Evolutionary conservation across 35 echinoderm and acorn worm species (phyloP).

Genomic region (Lytechinus pictus): DNA sequence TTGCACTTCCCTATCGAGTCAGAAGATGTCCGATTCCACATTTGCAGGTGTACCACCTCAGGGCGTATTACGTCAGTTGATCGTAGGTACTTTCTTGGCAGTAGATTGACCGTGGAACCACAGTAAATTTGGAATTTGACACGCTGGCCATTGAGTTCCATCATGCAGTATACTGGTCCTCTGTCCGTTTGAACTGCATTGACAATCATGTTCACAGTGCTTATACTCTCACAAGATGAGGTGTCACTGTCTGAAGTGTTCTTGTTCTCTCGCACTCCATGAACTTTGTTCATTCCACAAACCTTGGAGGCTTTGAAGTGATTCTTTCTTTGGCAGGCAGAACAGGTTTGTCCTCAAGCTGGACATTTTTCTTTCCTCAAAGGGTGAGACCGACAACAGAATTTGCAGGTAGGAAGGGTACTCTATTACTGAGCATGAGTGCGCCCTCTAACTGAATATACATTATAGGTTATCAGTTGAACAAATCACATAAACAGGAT

Average conservation of each 20-base stretch:
- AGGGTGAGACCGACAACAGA: too few relatives aligned
- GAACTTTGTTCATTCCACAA: background rate
- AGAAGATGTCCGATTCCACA: conserved; percentile 30
- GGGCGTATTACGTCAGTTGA: background rate
- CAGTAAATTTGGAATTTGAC: conserved; percentile 55
- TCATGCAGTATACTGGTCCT: conserved; percentile 4
- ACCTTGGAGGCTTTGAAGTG: conserved; percentile 32
- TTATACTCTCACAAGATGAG: conserved; percentile 13
- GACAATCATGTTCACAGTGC: background rate
- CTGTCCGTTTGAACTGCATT: background rate
- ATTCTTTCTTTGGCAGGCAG: too few relatives aligned
- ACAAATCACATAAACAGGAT: too few relatives aligned
- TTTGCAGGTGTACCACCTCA: background rate
- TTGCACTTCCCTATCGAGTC: background rate
- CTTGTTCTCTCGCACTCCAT: background rate
- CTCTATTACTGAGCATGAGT: too few relatives aligned
- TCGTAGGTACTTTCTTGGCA: background rate
- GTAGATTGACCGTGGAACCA: conserved; percentile 51
- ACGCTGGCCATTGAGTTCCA: conserved; percentile 2
- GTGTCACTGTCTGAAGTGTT: background rate
- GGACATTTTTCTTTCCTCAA: too few relatives aligned
- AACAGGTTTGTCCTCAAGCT: too few relatives aligned
- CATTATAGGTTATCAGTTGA: too few relatives aligned
- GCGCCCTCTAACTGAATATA: too few relatives aligned
- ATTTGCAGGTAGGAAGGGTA: too few relatives aligned